A percentile compares a stretch with the other conserved stretches of the same genome.
Evolutionary conservation across 2,888 invertebrate species (phyloP).

Genomic region (Chrysolina americana): DNA sequence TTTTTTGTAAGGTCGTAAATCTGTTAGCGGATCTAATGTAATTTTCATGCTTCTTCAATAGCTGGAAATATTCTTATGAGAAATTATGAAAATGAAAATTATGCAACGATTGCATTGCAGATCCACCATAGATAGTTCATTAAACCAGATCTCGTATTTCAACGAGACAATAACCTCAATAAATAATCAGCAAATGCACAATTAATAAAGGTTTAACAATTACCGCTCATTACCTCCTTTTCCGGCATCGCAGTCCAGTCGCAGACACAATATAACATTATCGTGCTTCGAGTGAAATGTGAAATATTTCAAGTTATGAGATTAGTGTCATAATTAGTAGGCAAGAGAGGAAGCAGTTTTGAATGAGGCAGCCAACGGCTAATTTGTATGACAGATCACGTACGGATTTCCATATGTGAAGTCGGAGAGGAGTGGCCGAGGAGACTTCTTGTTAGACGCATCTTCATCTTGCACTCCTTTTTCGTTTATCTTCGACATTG

Average conservation of each 20-base stretch:
- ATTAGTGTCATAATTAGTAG: constrained; percentile 53
- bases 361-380: constrained; percentile 46
- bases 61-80: no score
- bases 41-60: no score
- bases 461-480: constrained; percentile 38
- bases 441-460: constrained; percentile 39
- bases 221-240: constrained; percentile 17
- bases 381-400: constrained; percentile 54
- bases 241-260: background rate
- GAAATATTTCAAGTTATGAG: constrained; percentile 29
- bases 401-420: constrained; percentile 57
- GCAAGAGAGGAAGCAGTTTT: constrained; percentile 47
- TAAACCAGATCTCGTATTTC: background rate
- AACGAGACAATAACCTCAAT: constrained; percentile 12
- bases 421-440: constrained; percentile 53
- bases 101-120: background rate
- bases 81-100: no score
- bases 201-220: constrained; percentile 15
- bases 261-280: constrained; percentile 18
- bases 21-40: no score
- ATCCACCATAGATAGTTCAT: background rate
- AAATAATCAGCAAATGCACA: constrained; percentile 10
- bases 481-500: constrained; percentile 31
- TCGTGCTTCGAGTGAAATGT: constrained; percentile 28
- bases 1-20: no score